phyloP scores from a whole-genome alignment of 2,888 invertebrate genomes.

The Dione vanillae region DNA sequence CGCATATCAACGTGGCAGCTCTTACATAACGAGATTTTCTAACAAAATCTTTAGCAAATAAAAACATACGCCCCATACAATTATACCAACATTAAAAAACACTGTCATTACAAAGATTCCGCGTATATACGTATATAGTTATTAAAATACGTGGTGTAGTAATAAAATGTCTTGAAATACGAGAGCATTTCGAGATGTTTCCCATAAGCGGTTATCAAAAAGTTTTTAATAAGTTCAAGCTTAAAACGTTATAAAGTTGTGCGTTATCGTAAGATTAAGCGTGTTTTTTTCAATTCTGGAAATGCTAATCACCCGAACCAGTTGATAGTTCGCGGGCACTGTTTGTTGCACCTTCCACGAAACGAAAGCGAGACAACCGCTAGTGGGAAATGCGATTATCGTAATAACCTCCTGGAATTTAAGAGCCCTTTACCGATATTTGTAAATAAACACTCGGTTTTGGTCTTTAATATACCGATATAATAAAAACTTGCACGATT shows the following conservation, averaged over 20 bases:
- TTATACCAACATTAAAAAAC: conserved; percentile 20
- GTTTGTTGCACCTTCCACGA: conserved; percentile 73
- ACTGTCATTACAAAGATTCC: not conserved
- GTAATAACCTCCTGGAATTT: conserved; percentile 79
- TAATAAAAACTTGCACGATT: not conserved
- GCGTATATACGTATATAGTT: conserved; percentile 1
- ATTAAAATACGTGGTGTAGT: conserved; percentile 4
- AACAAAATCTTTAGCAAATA: conserved; percentile 14
- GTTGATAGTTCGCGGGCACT: conserved; percentile 78
- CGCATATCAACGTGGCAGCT: not conserved
- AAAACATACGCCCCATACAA: not conserved
- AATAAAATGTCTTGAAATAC: conserved; percentile 15
- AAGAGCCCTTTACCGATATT: conserved; percentile 68
- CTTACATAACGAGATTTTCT: conserved; percentile 5
- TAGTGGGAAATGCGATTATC: conserved; percentile 80
- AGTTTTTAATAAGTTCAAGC: conserved; percentile 19
- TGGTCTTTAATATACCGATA: not conserved
- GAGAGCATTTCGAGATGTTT: conserved; percentile 3
- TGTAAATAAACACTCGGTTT: conserved; percentile 57
- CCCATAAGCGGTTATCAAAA: conserved; percentile 6
- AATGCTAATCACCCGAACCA: conserved; percentile 75
- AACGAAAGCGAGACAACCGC: conserved; percentile 79
- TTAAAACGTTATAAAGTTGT: conserved; percentile 47
- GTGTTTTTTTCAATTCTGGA: conserved; percentile 71
- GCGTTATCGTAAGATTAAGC: conserved; percentile 44